Conservation (phyloP, 1,140 invertebrate genomes). For the Danaus melanippus region DNA sequence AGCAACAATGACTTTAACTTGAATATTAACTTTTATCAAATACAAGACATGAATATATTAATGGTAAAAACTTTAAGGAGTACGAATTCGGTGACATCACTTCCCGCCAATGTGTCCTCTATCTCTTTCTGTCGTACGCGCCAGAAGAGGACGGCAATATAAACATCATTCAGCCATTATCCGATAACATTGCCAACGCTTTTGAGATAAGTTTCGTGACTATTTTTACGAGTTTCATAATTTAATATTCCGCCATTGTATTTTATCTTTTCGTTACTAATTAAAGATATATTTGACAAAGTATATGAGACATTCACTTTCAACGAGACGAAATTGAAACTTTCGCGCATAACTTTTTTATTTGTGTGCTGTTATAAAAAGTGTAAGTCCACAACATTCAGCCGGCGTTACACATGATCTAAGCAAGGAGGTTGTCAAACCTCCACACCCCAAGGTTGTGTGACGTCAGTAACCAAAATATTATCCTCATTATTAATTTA, state of each 20-base stretch:
- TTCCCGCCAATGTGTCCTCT: conserved; percentile 19
- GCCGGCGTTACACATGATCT: background rate
- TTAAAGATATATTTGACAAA: no score
- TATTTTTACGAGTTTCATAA: background rate
- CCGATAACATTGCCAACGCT: conserved; percentile 17
- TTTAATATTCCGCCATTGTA: background rate
- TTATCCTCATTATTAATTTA: no score
- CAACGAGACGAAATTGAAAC: conserved; percentile 20
- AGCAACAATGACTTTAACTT: no score
- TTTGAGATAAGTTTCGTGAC: conserved; percentile 9
- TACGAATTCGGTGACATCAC: conserved; percentile 14
- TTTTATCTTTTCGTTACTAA: no score
- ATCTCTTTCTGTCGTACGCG: conserved; percentile 3
- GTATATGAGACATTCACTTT: conserved; percentile 8
- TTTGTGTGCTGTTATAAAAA: no score
- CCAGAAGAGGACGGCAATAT: conserved; percentile 19
- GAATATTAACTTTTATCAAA: background rate
- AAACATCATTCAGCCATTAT: conserved; percentile 27
- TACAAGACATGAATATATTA: background rate
- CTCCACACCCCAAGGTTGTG: conserved; percentile 10
- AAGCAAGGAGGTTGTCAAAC: conserved; percentile 14
- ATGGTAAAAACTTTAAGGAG: conserved; percentile 7
- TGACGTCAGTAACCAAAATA: no score
- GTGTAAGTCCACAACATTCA: no score
- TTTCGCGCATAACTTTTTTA: conserved; percentile 15